Evolutionary conservation across 2,888 invertebrate genomes (phyloP).

Genomic region (Drosophila greeni): DNA sequence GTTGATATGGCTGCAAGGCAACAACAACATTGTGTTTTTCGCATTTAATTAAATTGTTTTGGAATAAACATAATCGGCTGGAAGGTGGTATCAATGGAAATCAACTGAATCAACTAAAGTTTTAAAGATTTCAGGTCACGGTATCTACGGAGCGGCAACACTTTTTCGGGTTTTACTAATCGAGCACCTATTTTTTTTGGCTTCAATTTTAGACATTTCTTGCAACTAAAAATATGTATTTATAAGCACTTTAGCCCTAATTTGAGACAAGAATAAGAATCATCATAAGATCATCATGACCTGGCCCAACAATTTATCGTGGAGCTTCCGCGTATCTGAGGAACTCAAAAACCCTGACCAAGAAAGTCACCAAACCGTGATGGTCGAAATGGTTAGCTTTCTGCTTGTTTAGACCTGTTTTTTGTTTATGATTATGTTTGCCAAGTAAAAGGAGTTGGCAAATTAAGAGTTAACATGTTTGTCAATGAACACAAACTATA

Average conservation of each 20-base stretch:
- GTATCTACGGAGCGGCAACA: constrained; percentile 8
- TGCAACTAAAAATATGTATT: neutral
- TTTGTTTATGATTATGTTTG: constrained; percentile 10
- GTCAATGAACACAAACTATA: no score
- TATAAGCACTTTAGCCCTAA: neutral
- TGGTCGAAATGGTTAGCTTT: constrained; percentile 2
- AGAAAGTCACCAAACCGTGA: constrained; percentile 4
- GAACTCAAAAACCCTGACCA: constrained; percentile 15
- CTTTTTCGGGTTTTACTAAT: neutral
- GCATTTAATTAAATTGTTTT: constrained; percentile 13
- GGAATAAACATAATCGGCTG: constrained; percentile 5
- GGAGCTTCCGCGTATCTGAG: constrained; percentile 20
- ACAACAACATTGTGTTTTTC: constrained; percentile 40
- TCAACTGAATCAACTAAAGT: constrained; percentile 28
- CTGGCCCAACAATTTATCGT: constrained; percentile 16
- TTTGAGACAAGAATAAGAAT: neutral
- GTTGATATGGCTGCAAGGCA: constrained; percentile 79
- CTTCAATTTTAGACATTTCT: neutral
- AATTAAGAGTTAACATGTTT: constrained; percentile 1
- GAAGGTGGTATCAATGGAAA: constrained; percentile 40
- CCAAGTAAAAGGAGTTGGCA: neutral
- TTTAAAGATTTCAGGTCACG: neutral
- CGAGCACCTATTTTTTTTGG: no score
- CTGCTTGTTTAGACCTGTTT: constrained; percentile 13
- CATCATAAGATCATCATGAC: constrained; percentile 11